Conservation (phyloP, 2,888 invertebrate genomes). For the Phlogophora meticulosa region DNA sequence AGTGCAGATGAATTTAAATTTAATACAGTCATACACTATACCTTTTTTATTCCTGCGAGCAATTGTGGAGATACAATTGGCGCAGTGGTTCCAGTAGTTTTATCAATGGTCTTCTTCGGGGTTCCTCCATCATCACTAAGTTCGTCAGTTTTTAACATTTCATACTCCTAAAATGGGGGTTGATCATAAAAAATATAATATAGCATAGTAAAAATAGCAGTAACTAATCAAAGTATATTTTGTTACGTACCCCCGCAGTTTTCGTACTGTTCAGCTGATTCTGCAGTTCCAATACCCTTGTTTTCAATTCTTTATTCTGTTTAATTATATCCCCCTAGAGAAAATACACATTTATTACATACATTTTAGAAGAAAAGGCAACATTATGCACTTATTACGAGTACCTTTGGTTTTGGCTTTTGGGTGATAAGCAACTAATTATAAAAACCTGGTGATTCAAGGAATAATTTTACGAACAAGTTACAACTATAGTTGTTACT, state of each 20-base stretch:
- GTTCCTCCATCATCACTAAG: not conserved
- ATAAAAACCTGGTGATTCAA: too few relatives aligned
- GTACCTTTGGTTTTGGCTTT: too few relatives aligned
- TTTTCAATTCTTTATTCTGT: constrained; percentile 67
- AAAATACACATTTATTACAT: too few relatives aligned
- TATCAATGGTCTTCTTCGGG: not conserved
- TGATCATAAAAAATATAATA: not conserved
- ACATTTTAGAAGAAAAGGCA: too few relatives aligned
- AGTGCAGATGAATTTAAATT: too few relatives aligned
- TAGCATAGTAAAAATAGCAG: not conserved
- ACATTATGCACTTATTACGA: too few relatives aligned
- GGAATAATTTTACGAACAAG: too few relatives aligned
- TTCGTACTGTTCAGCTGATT: constrained; percentile 73
- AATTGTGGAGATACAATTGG: not conserved
- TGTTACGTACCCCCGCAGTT: constrained; percentile 64
- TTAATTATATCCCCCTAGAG: constrained; percentile 49
- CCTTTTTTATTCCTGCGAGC: not conserved
- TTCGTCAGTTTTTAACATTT: not conserved
- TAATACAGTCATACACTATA: not conserved
- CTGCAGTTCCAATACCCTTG: constrained; percentile 77
- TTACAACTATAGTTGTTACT: too few relatives aligned
- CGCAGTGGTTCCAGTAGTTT: not conserved
- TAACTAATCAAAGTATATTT: not conserved
- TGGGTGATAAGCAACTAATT: too few relatives aligned
- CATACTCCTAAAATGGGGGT: constrained; percentile 15